A percentile compares a stretch with the other conserved stretches of the same genome.
These are phyloP conservation scores for Lucilia sericata DNA, from an alignment of 1,140 invertebrate genomes.

Conservation along the genomic window DNA sequence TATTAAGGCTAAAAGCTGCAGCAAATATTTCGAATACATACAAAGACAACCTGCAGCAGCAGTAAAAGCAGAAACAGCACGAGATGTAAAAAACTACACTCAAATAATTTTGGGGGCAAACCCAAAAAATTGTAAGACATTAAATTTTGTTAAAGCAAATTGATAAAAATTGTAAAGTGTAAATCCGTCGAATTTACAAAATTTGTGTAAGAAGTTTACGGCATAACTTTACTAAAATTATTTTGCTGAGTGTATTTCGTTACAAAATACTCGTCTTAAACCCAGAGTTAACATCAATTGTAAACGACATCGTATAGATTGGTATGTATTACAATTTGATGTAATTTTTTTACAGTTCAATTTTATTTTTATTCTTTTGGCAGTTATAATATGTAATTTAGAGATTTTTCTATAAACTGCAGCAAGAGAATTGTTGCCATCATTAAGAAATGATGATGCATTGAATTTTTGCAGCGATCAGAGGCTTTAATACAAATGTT, in stretches of 20 bases:
- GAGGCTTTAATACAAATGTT: not conserved
- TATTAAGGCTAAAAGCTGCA: not conserved
- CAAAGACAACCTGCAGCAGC: not conserved
- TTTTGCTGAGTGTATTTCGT: not conserved
- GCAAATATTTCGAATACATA: not conserved
- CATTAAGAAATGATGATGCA: not conserved
- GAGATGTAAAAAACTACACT: not conserved
- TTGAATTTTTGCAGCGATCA: not conserved
- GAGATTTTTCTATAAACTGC: not conserved
- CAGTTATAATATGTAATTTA: not conserved
- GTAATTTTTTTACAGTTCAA: not conserved
- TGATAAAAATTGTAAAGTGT: not conserved
- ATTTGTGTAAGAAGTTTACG: not conserved
- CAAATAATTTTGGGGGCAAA: not conserved
- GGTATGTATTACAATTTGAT: conserved; percentile 14
- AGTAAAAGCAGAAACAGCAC: not conserved
- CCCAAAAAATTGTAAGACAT: not conserved
- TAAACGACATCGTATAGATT: not conserved
- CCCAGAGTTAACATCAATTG: not conserved
- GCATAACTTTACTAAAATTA: not conserved
- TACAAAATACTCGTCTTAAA: not conserved
- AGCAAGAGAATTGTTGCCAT: not conserved
- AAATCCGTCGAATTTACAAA: not conserved
- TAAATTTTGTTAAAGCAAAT: too few relatives aligned
- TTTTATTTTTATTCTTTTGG: not conserved